Evolutionary conservation across 2,888 invertebrate genomes (phyloP), one percentile per base, ranked within the genome.

Genomic region (Cheilosia vernalis): DNA sequence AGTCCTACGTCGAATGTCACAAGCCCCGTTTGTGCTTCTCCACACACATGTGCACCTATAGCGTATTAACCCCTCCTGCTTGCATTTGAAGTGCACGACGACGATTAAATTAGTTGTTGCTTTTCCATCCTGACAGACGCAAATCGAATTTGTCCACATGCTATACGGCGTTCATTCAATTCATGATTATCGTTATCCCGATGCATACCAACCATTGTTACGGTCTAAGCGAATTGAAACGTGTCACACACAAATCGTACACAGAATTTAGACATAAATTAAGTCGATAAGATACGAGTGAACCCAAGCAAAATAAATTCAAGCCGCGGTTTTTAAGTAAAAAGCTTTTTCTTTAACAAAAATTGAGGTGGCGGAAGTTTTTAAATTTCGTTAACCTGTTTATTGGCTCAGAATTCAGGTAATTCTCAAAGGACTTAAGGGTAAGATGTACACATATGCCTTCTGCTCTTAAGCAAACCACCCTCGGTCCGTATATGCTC

Each of bases 81-180:
- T 67, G 67, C 74, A 80, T 80, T 80, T 80, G 80, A 80, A 80
- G 80, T 67, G 66, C 66, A 73, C 79, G 60, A 74, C 80, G 40
- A 67, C 80, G 80, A 80, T 80, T 80, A 80, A 80, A 80, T 80
- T 80, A 80, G 80, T 80, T 80, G 80, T 80, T 80, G 80, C 80
- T 80, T 80, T 80, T 74, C 74, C 80, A 80, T 80, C 66, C 74
- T 80, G 80, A 80, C 80, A 80, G 66, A 80, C 67, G 73, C 73
- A 80, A 80, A 80, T 80, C 80, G 80, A 80, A 80, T 80, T 80
- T 67, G 80, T 80, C 80, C 74, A 66, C 74, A 80, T 74, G 80
- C 66, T 33, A 17, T 40, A 47, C 60, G 73, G 64, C 80, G 74
- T 80, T 80, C 80, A 67, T 74, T 67, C 61, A 73, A 67, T 80